Base-by-base conservation (phyloP, 2,113 vertebrate genomes). In the Vidua macroura region DNA sequence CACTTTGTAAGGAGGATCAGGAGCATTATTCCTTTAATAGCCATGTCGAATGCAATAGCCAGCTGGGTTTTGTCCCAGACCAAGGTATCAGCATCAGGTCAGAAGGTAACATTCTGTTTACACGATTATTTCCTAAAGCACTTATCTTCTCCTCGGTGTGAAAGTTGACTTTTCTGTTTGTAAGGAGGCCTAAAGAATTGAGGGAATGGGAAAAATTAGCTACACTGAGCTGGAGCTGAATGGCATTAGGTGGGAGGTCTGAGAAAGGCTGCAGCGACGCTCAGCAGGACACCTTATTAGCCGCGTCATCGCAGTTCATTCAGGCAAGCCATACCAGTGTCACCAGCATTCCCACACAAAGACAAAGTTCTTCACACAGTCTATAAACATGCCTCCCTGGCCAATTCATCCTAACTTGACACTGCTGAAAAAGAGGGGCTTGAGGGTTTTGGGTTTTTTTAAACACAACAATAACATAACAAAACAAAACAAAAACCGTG, bases 61-160 rank as follows among this genome's bases (percentile, higher is more conserved):
- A 94, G 56, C 90, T 83, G 97, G 91, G 98, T 98, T 99, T 99
- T 99, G 98, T 99, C 98, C 98, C 97, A 83, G 67, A 97, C 93
- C 96, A 98, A 98, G 98, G 98, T 98, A 98, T 98, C 98, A 98
- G 98, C 97, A 95, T 95, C 98, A 98, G 99, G 99, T 99, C 99
- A 99, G 98, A 98, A 99, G 98, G 98, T 99, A 99, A 99, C 98
- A 97, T 97, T 98, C 98, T 99, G 98, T 99, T 99, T 99, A 99
- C 98, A 99, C 35, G 98, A 98, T 98, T 97, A 97, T 98, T 98
- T 98, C 98, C 98, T 99, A 98, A 99, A 98, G 98, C 98, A 98
- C 98, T 98, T 98, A 97, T 97, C 98, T 97, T 97, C 98, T 98
- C 97, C 94, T 97, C 97, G 97, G 97, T 98, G 98, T 98, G 98